Evolutionary conservation across 1,140 invertebrate genomes (phyloP).

Genomic region (Nixonia krombeini): DNA sequence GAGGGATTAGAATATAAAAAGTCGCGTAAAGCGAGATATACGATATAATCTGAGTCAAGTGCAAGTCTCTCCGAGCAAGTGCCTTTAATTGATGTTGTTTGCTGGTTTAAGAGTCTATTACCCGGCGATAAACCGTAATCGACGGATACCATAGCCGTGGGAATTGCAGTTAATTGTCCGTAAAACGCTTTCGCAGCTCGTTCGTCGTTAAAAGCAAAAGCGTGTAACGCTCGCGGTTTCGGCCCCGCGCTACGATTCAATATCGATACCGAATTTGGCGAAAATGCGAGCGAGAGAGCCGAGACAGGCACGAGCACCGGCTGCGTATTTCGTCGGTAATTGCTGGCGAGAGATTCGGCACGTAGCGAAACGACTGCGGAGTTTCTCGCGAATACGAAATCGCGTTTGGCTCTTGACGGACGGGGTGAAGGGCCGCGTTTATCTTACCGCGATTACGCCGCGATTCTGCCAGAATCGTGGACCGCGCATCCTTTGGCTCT

Average conservation of each 20-base stretch:
- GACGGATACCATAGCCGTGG: conserved; percentile 52
- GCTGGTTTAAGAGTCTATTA: conserved; percentile 51
- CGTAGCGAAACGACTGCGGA: too few relatives aligned
- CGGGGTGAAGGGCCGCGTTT: too few relatives aligned
- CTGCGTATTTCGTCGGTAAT: too few relatives aligned
- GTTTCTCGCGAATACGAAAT: too few relatives aligned
- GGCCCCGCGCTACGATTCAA: conserved; percentile 42
- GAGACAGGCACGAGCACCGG: too few relatives aligned
- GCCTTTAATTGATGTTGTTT: conserved; percentile 52
- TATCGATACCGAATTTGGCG: conserved; percentile 44
- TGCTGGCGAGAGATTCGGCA: too few relatives aligned
- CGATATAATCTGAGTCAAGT: conserved; percentile 39
- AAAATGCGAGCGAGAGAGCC: conserved; percentile 21
- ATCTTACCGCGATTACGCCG: conserved; percentile 41
- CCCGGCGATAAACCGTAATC: conserved; percentile 49
- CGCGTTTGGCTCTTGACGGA: too few relatives aligned
- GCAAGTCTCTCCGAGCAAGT: conserved; percentile 39
- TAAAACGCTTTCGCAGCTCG: conserved; percentile 43
- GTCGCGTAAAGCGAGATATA: conserved; percentile 32
- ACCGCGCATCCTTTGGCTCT: conserved; percentile 25
- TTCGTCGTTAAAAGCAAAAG: conserved; percentile 59
- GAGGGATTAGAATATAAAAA: too few relatives aligned
- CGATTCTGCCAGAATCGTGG: conserved; percentile 40
- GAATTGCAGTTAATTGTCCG: conserved; percentile 54
- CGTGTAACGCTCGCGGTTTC: conserved; percentile 42